phyloP scores from a whole-genome alignment of 1,140 invertebrate genomes.

The Danaus melanippus region DNA sequence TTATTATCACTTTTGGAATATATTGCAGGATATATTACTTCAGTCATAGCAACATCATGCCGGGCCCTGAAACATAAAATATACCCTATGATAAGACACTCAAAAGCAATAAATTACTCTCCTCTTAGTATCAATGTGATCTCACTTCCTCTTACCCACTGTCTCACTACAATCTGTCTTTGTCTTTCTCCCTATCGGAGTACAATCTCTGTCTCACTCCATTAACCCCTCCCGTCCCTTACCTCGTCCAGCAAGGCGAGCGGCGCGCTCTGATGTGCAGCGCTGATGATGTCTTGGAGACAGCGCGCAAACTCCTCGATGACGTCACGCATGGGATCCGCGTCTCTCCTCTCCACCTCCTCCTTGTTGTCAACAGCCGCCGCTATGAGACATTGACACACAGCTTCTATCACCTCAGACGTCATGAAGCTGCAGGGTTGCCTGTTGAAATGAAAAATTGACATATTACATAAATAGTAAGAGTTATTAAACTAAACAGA shows the following conservation, averaged over 20 bases:
- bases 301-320: conserved; percentile 96
- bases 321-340: conserved; percentile 86
- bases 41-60: conserved; percentile 25
- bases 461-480: no score
- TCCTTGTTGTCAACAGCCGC: conserved; percentile 87
- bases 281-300: conserved; percentile 91
- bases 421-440: conserved; percentile 92
- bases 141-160: no score
- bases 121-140: no score
- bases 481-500: no score
- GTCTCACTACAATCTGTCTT: no score
- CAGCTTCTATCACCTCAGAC: conserved; percentile 94
- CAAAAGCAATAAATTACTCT: no score
- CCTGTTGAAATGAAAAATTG: conserved; percentile 59
- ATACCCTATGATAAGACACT: background rate
- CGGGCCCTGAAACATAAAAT: conserved; percentile 29
- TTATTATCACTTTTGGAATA: conserved; percentile 5
- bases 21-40: conserved; percentile 1
- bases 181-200: no score
- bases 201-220: no score
- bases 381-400: conserved; percentile 94
- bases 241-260: conserved; percentile 28
- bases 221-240: background rate
- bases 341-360: conserved; percentile 67
- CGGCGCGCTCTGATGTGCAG: conserved; percentile 42